phyloP scores from a whole-genome alignment of 2,113 vertebrate species.

The Dicrurus megarhynchus region DNA sequence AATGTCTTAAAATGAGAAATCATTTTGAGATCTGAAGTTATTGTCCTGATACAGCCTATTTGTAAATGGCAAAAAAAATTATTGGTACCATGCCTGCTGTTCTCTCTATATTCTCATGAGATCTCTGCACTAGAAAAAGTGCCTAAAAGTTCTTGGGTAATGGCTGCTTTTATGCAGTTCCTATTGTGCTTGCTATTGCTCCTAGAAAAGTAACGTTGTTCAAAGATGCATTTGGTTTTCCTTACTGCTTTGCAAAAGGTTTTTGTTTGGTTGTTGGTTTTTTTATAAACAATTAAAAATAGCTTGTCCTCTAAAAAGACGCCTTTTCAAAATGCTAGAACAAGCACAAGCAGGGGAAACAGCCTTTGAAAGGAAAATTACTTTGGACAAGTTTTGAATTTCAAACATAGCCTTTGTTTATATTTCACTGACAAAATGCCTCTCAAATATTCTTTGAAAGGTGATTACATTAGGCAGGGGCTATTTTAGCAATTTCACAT shows the following conservation, averaged over 20 bases:
- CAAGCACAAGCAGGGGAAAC: not conserved
- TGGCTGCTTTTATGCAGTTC: not conserved
- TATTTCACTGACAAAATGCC: constrained; percentile 61
- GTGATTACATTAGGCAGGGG: constrained; percentile 66
- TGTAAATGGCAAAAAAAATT: not conserved
- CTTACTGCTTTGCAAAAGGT: not conserved
- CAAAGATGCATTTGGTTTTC: not conserved
- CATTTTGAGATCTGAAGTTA: not conserved
- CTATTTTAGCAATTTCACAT: constrained; percentile 62
- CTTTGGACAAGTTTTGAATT: constrained; percentile 60
- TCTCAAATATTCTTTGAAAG: constrained; percentile 58
- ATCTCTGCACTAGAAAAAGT: not conserved
- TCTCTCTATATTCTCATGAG: not conserved
- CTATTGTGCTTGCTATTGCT: not conserved
- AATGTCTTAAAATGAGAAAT: not conserved
- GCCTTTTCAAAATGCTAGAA: constrained; percentile 10
- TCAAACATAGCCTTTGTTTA: constrained; percentile 63
- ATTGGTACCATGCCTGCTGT: not conserved
- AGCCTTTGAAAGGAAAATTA: constrained; percentile 33
- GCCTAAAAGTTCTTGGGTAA: not conserved
- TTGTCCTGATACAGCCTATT: not conserved
- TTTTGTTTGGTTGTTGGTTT: not conserved
- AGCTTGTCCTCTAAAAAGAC: not conserved
- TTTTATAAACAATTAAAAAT: constrained; percentile 21
- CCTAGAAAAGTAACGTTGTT: not conserved